Evolutionary conservation across 2,113 vertebrate species (phyloP).

Genomic region (Motacilla tschutschensis): DNA sequence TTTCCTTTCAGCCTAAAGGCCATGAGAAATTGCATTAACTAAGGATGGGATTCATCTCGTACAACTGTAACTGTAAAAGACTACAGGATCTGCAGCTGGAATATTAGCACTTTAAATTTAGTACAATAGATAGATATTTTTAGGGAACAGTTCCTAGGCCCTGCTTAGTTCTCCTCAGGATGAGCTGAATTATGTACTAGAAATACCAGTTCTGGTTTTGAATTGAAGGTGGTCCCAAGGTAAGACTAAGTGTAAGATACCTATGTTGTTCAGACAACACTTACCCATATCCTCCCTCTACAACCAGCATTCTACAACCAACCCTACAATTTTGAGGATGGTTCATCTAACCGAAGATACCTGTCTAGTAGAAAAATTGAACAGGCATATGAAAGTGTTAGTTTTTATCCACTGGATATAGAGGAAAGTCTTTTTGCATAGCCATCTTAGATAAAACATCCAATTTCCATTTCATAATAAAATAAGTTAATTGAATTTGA

Average conservation of each 20-base stretch:
- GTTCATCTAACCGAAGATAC: background rate
- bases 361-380: background rate
- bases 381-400: background rate
- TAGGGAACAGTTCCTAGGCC: background rate
- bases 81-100: background rate
- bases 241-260: background rate
- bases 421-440: background rate
- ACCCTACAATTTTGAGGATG: background rate
- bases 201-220: background rate
- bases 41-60: background rate
- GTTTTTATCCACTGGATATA: background rate
- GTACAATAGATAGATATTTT: background rate
- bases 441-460: background rate
- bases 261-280: background rate
- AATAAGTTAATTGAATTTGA: background rate
- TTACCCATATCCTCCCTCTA: background rate
- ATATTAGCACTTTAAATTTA: background rate
- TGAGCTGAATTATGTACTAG: background rate
- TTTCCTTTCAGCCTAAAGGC: background rate
- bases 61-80: background rate
- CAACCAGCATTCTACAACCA: background rate
- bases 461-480: background rate
- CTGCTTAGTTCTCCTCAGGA: background rate
- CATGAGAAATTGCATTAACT: background rate
- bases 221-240: accelerated